Evolutionary conservation across 2,797 vertebrate species (phyloP).

Genomic region (Anabacerthia variegaticeps): DNA sequence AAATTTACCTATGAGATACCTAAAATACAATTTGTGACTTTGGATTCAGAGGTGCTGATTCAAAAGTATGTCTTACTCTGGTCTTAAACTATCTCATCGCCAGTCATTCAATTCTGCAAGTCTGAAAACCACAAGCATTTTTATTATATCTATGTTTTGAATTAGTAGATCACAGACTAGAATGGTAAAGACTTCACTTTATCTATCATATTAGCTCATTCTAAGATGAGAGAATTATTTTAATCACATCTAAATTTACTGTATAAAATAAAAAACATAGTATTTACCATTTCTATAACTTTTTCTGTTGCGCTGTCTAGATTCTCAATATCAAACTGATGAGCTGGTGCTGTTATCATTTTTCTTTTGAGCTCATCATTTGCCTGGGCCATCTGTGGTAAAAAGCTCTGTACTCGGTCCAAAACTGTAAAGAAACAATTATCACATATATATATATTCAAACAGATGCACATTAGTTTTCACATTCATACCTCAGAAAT

Average conservation of each 20-base stretch:
- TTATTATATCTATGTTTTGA: background rate
- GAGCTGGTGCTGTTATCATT: slow-evolving; percentile 80
- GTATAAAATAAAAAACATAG: background rate
- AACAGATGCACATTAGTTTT: background rate
- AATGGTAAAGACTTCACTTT: background rate
- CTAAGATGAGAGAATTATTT: background rate
- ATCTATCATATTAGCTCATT: background rate
- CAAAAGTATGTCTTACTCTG: background rate
- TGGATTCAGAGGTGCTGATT: background rate
- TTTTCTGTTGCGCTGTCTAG: slow-evolving; percentile 77
- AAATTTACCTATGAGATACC: background rate
- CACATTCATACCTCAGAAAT: background rate
- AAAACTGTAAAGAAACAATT: slow-evolving; percentile 78
- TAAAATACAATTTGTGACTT: background rate
- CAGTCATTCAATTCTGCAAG: background rate
- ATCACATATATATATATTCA: background rate
- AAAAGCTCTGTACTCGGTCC: slow-evolving; percentile 87
- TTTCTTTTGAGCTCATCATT: slow-evolving; percentile 87
- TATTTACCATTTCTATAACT: slow-evolving; percentile 90
- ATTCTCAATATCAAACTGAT: slow-evolving; percentile 88
- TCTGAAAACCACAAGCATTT: background rate
- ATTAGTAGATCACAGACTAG: background rate
- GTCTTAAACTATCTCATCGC: background rate
- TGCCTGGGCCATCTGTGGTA: slow-evolving; percentile 90
- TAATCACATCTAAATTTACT: background rate